Percentiles rank a stretch among this genome's conserved stretches.
Evolutionary conservation across 2,888 invertebrate genomes (phyloP).

Genomic region (Macrostomum cliftonense): DNA sequence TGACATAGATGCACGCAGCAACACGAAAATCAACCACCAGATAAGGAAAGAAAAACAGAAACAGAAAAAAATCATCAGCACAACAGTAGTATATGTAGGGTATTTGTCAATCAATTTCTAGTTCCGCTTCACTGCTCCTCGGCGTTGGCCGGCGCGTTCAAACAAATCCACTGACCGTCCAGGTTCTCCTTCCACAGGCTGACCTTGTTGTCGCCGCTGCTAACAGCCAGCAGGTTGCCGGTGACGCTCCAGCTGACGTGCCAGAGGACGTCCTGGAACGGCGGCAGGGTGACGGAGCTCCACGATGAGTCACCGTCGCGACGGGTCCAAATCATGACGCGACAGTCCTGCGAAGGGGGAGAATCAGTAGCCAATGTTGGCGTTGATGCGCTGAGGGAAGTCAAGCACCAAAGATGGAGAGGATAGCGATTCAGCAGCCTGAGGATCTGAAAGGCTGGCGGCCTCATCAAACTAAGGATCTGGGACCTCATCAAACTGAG

Average conservation of each 20-base stretch:
- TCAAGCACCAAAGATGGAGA: too few species aligned
- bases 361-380: background rate
- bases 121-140: background rate
- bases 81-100: too few species aligned
- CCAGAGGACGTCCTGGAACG: conserved; percentile 95
- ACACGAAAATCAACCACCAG: too few species aligned
- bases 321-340: conserved; percentile 44
- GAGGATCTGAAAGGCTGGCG: too few species aligned
- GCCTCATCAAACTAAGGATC: too few species aligned
- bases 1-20: too few species aligned
- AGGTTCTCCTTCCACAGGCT: conserved; percentile 64
- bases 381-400: too few species aligned
- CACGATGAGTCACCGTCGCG: conserved; percentile 44
- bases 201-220: conserved; percentile 93
- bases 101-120: too few species aligned
- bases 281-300: conserved; percentile 66
- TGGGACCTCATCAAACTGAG: too few species aligned
- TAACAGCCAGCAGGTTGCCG: conserved; percentile 86
- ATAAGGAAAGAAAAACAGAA: too few species aligned
- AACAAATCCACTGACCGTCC: conserved; percentile 77
- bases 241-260: conserved; percentile 96
- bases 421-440: too few species aligned
- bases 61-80: too few species aligned
- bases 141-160: conserved; percentile 45
- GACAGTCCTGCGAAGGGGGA: conserved; percentile 40